These are phyloP conservation scores for Platycercus adscitus DNA, from an alignment of 2,113 vertebrate genomes.

Conservation along the genomic window DNA sequence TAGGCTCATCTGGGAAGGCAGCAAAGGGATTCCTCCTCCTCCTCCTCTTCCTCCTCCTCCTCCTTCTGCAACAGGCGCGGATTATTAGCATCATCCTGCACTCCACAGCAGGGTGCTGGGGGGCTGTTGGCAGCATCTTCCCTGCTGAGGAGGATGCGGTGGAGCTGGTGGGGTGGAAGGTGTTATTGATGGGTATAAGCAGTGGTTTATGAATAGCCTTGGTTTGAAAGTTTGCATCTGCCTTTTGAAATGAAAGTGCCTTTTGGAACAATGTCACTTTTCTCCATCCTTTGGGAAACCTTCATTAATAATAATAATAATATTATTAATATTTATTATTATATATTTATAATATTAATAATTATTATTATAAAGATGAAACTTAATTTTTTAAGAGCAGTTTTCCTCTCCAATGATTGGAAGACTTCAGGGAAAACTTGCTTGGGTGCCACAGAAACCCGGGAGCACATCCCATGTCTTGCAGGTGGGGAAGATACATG, in stretches of 20 bases:
- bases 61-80: not conserved
- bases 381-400: not conserved
- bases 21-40: not conserved
- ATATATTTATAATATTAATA: no score
- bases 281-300: not conserved
- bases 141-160: not conserved
- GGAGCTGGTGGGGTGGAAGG: not conserved
- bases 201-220: not conserved
- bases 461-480: not conserved
- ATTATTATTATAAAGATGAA: not conserved
- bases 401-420: not conserved
- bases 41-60: not conserved
- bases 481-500: not conserved
- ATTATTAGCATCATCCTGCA: not conserved
- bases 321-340: not conserved
- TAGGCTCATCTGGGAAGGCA: not conserved
- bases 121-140: not conserved
- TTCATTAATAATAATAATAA: no score
- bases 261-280: constrained; percentile 3
- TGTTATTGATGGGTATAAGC: not conserved
- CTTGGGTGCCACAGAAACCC: rapidly evolving
- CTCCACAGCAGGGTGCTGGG: not conserved
- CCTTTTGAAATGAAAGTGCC: not conserved
- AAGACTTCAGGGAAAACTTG: not conserved
- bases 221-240: constrained; percentile 2